phyloP scores from a whole-genome alignment of 1,140 invertebrate species.

The Diabrotica undecimpunctata region DNA sequence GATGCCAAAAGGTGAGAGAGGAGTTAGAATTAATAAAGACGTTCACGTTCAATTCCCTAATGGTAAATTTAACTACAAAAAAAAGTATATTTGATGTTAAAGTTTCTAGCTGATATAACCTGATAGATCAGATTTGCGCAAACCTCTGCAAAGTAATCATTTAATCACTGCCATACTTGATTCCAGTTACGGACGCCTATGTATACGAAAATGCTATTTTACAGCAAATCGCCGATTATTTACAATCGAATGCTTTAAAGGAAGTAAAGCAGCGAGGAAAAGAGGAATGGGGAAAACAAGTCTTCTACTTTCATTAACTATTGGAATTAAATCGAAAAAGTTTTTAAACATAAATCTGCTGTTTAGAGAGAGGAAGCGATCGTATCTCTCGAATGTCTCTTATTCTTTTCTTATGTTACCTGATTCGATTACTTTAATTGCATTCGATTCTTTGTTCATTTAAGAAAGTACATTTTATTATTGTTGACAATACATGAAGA shows the following conservation, averaged over 20 bases:
- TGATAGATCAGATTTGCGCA: too few relatives aligned
- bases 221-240: background rate
- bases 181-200: background rate
- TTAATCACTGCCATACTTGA: too few relatives aligned
- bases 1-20: too few relatives aligned
- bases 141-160: too few relatives aligned
- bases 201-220: background rate
- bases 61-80: too few relatives aligned
- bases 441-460: background rate
- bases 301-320: constrained; percentile 1
- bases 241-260: background rate
- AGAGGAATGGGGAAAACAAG: background rate
- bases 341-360: constrained; percentile 3
- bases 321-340: background rate
- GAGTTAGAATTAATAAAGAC: too few relatives aligned
- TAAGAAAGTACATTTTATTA: background rate
- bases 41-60: too few relatives aligned
- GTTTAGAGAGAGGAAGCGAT: background rate
- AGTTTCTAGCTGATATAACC: too few relatives aligned
- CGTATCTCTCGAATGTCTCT: background rate
- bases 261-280: background rate
- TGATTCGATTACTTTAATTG: constrained; percentile 2
- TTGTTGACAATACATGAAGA: background rate
- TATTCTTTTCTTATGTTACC: background rate
- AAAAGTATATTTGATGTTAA: too few relatives aligned